Percentiles rank a stretch among this genome's conserved stretches.
phyloP scores from a whole-genome alignment of 2,888 invertebrate genomes.

The Dicycla oo region DNA sequence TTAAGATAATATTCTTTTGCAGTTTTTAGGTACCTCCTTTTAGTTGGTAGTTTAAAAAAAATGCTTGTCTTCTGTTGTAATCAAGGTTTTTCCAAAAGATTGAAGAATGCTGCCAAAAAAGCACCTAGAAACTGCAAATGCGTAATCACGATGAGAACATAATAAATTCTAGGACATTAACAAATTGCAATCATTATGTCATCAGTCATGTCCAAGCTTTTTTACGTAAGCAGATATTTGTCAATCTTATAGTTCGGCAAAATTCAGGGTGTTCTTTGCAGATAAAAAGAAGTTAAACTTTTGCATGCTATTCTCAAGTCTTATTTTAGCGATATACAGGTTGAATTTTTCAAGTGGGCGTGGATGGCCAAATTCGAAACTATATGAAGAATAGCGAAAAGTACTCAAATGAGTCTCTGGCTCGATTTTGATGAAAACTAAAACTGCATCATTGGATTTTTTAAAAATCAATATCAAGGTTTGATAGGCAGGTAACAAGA shows the following conservation, averaged over 20 bases:
- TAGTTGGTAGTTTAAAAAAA: too few relatives aligned
- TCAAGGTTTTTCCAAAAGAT: background rate
- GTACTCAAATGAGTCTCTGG: too few relatives aligned
- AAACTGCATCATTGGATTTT: too few relatives aligned
- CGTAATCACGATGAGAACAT: background rate
- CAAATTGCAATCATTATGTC: background rate
- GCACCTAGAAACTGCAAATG: background rate
- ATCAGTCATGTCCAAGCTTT: too few relatives aligned
- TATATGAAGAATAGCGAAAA: too few relatives aligned
- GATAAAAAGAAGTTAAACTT: background rate
- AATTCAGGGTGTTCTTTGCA: background rate
- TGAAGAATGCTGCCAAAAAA: background rate
- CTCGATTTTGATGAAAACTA: too few relatives aligned
- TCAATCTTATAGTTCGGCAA: background rate
- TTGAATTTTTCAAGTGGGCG: too few relatives aligned
- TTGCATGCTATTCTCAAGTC: background rate
- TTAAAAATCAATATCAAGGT: too few relatives aligned
- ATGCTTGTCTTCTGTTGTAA: background rate
- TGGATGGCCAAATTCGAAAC: too few relatives aligned
- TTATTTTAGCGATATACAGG: background rate
- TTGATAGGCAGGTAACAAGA: too few relatives aligned
- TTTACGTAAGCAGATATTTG: background rate
- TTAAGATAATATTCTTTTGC: background rate
- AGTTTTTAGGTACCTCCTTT: background rate
- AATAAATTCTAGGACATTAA: background rate